Conservation (phyloP, 2,113 vertebrate genomes). For the Nannospalax galili region DNA sequence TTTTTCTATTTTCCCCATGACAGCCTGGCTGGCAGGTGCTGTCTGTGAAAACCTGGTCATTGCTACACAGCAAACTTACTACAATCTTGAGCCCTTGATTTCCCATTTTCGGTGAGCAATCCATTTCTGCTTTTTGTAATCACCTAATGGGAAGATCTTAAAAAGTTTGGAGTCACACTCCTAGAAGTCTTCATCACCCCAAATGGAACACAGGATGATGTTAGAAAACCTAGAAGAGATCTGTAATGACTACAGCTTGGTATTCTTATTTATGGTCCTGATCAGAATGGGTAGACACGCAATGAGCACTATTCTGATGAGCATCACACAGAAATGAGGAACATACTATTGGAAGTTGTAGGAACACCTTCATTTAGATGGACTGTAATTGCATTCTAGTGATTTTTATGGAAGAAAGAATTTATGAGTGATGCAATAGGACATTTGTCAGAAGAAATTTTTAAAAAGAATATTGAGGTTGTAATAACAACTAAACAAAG, state of each 20-base stretch:
- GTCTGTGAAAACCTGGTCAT: neutral
- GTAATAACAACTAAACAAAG: neutral
- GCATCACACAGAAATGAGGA: neutral
- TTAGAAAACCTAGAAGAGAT: no score
- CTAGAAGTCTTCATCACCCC: neutral
- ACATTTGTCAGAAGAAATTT: neutral
- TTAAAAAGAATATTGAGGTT: neutral
- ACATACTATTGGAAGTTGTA: neutral
- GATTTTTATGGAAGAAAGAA: neutral
- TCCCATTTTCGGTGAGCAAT: neutral
- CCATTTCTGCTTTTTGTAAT: neutral
- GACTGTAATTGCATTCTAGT: neutral
- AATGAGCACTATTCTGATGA: neutral
- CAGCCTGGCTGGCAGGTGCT: fast-evolving
- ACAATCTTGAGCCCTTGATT: neutral
- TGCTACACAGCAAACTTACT: neutral
- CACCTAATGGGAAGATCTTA: neutral
- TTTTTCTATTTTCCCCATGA: neutral
- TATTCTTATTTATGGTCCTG: neutral
- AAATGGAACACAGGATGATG: neutral
- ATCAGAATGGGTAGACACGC: neutral
- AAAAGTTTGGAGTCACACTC: neutral
- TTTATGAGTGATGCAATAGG: neutral
- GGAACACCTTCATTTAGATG: neutral
- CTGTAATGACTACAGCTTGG: neutral